Conservation (phyloP, 2,797 vertebrate genomes). For the Petrocephalus sullivani region DNA sequence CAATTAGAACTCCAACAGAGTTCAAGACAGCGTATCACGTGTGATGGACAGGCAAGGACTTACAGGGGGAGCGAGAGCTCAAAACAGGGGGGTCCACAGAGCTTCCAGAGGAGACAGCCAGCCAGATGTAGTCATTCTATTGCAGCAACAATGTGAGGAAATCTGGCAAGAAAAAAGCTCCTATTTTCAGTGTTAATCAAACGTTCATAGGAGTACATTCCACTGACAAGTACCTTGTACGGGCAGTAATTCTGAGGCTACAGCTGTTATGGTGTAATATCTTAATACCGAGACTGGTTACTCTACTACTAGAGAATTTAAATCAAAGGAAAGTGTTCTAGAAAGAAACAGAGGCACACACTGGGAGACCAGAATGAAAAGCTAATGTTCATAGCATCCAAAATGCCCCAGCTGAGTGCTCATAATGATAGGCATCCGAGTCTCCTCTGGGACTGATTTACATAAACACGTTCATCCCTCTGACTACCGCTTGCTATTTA, state of each 20-base stretch:
- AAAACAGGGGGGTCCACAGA: not conserved
- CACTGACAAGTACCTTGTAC: not conserved
- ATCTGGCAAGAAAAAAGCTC: not conserved
- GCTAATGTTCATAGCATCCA: not conserved
- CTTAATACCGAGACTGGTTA: not conserved
- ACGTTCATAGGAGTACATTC: not conserved
- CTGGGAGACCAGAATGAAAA: not conserved
- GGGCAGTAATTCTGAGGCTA: not conserved
- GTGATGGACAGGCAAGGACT: not conserved
- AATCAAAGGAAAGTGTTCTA: not conserved
- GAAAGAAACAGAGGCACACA: not conserved
- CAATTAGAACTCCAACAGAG: not conserved
- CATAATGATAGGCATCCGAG: not conserved
- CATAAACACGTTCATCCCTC: not conserved
- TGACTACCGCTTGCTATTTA: no score
- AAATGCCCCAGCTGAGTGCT: not conserved
- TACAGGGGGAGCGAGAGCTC: not conserved
- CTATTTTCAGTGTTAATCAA: not conserved
- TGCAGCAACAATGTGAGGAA: not conserved
- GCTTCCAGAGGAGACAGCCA: not conserved
- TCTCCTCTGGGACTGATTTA: not conserved
- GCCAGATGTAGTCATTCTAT: not conserved
- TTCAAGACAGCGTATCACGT: not conserved
- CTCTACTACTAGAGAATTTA: not conserved
- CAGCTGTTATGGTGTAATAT: not conserved